These are phyloP conservation scores for Pteronura brasiliensis DNA, from an alignment of 2,113 vertebrate genomes.

Conservation along the genomic window DNA sequence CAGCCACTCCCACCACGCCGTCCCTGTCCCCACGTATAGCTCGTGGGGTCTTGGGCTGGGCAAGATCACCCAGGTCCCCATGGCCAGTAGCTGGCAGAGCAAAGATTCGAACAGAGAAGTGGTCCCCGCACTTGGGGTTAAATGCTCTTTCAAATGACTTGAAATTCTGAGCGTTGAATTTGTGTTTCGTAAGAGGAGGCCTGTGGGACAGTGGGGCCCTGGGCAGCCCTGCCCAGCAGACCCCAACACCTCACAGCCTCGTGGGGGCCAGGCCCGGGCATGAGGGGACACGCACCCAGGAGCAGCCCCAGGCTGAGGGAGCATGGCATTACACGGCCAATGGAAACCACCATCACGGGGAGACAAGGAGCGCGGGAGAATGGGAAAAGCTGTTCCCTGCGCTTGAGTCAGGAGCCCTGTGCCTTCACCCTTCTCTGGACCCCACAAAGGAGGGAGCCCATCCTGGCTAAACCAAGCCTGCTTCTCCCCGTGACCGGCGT, in stretches of 20 bases:
- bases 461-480: background rate
- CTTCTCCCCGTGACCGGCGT: background rate
- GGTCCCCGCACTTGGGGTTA: background rate
- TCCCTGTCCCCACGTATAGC: background rate
- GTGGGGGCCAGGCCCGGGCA: too few relatives aligned
- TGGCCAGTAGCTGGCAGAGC: background rate
- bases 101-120: background rate
- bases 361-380: too few relatives aligned
- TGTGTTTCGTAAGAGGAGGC: background rate
- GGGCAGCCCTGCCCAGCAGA: background rate
- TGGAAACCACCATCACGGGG: background rate
- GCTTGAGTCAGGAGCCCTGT: background rate
- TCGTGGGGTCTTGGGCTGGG: accelerated
- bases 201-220: background rate
- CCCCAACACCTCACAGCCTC: accelerated
- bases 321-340: background rate
- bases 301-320: background rate
- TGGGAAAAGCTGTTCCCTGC: background rate
- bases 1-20: accelerated
- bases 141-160: background rate
- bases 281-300: accelerated
- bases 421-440: background rate
- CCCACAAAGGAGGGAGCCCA: accelerated
- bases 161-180: background rate
- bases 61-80: background rate